Base-by-base conservation (phyloP, 1,140 invertebrate genomes). In the Panulirus ornatus region DNA sequence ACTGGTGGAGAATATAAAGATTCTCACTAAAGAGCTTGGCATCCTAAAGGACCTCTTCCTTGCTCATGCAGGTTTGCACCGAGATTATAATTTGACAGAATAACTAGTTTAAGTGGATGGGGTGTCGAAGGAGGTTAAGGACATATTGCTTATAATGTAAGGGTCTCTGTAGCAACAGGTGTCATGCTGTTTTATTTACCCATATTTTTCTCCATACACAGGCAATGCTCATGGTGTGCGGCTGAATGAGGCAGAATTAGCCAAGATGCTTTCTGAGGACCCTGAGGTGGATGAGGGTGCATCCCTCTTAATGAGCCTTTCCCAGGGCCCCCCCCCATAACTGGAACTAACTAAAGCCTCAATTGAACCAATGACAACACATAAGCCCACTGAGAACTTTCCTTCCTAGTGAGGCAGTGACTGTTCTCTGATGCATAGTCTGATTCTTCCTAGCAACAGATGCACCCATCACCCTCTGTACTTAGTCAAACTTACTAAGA, bases 1-100 rank as follows among this genome's bases (percentile, higher is more conserved):
- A n/a, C 38, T 87, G 11, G 84, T 78, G 27, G 84, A 87, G 27
- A 79, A 87, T 73, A 87, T 87, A 5, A 87, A 87, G 84, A 87
- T 87, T 19, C 84, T 87, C 1, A 87, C 34, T 30, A 87, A 87
- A 73, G 84, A 87, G 58, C 40, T 87, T 9, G 54, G 73, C n/a
- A 42, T 87, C 5, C 84, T 87, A 0, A 87, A 87, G 73, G 73
- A 58, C n/a, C 38, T 87, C 14, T 87, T 78, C 34, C 47, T 87
- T 54, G 84, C 73, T 54, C 84, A 87, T 87, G 84, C 84, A 87
- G 84, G 84, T 87, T 36, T 63, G 47, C 27, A 0, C 1, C 38
- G 14, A 76, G 51, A 40, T 34, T 1, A 30, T 47, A 2, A 73
- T 73, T 30, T 27, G 9, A 27, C 6, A 73, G 19, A 73, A 73